Percentiles rank a stretch among this genome's conserved stretches.
These are phyloP conservation scores for Tinea pellionella DNA, from an alignment of 2,888 invertebrate genomes.

Conservation along the genomic window DNA sequence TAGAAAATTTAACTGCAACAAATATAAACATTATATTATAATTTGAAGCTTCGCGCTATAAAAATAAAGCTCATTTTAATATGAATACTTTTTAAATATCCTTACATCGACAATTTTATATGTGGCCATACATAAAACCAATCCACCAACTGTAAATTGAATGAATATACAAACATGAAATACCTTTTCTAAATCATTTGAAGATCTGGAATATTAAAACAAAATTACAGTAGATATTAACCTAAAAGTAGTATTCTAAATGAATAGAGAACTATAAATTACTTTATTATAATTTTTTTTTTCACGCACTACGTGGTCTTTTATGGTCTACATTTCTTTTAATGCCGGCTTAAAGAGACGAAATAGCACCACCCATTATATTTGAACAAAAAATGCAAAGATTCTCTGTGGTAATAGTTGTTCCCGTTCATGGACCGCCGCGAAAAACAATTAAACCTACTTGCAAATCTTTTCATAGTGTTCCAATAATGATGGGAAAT, in stretches of 20 bases:
- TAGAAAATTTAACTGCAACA: constrained; percentile 33
- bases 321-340: too few species aligned
- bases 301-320: too few species aligned
- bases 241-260: too few species aligned
- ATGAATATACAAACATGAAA: constrained; percentile 46
- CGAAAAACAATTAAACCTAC: background rate
- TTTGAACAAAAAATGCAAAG: too few species aligned
- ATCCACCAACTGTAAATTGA: constrained; percentile 53
- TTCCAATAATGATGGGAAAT: background rate
- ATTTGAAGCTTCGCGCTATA: background rate
- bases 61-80: background rate
- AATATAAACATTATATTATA: background rate
- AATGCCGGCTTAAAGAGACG: too few species aligned
- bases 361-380: too few species aligned
- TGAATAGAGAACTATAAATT: too few species aligned
- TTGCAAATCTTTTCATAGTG: constrained; percentile 2
- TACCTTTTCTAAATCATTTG: constrained; percentile 33
- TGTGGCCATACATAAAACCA: constrained; percentile 60
- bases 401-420: too few species aligned
- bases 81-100: too few species aligned
- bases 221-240: too few species aligned
- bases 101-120: constrained; percentile 19
- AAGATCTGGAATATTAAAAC: background rate
- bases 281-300: too few species aligned
- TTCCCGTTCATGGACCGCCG: too few species aligned